Evolutionary conservation across 2,113 vertebrate genomes (phyloP).

Genomic region (Apodemus speciosus): DNA sequence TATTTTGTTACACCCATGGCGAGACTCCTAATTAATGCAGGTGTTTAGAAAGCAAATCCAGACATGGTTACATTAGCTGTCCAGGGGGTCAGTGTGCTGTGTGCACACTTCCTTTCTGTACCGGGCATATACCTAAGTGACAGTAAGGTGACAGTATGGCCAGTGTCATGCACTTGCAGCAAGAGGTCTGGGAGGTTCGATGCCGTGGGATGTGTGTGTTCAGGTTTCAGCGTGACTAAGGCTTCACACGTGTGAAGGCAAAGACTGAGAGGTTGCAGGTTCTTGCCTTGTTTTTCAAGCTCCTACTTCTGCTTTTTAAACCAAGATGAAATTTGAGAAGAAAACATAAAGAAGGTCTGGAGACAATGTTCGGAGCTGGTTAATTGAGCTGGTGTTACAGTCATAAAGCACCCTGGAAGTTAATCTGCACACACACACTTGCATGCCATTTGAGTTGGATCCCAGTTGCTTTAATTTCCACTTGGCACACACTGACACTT

Average conservation of each 20-base stretch:
- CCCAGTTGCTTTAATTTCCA: slow-evolving; percentile 9
- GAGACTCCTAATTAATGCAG: background rate
- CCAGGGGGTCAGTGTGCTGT: background rate
- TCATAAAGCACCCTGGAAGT: background rate
- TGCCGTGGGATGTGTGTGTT: background rate
- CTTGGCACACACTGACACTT: background rate
- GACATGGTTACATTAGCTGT: background rate
- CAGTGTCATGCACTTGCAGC: background rate
- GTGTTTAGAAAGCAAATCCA: slow-evolving; percentile 43
- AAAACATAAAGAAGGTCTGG: background rate
- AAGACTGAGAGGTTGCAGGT: background rate
- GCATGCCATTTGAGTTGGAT: background rate
- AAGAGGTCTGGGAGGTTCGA: slow-evolving; percentile 2
- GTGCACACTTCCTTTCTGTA: too few species aligned
- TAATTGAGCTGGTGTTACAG: background rate
- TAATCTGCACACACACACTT: background rate
- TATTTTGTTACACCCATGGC: background rate
- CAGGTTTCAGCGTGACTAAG: slow-evolving; percentile 21
- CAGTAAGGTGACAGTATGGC: background rate
- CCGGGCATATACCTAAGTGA: background rate
- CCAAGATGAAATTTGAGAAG: slow-evolving; percentile 27
- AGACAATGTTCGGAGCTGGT: background rate
- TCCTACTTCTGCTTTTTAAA: slow-evolving; percentile 29
- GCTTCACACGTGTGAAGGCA: background rate
- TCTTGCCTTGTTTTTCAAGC: slow-evolving; percentile 48